Evolutionary conservation across 2,113 vertebrate genomes (phyloP).

Genomic region (Salminus brasiliensis): DNA sequence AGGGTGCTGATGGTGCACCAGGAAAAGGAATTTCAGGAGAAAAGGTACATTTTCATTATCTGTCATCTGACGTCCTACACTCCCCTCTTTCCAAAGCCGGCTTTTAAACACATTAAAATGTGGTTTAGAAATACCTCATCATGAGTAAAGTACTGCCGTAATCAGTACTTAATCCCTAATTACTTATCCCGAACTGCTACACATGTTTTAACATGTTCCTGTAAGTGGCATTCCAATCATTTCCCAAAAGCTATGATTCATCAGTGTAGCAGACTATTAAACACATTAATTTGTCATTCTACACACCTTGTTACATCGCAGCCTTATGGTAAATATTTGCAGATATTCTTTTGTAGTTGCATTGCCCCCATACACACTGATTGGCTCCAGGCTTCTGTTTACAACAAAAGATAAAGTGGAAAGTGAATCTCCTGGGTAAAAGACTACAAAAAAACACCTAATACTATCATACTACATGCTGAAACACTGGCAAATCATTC

Average conservation of each 20-base stretch:
- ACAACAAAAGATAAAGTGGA: too few relatives aligned
- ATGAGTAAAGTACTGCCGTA: too few relatives aligned
- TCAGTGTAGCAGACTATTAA: neutral
- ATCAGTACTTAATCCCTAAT: too few relatives aligned
- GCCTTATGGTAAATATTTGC: neutral
- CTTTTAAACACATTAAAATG: too few relatives aligned
- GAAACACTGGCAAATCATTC: too few relatives aligned
- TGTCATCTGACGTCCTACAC: neutral
- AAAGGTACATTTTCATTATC: slow-evolving; percentile 61
- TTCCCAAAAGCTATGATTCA: neutral
- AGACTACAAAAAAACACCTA: too few relatives aligned
- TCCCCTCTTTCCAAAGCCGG: too few relatives aligned
- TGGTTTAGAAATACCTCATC: neutral
- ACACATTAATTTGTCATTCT: neutral
- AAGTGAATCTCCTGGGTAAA: too few relatives aligned
- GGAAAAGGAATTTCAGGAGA: slow-evolving; percentile 74
- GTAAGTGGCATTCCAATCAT: neutral
- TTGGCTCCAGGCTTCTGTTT: too few relatives aligned
- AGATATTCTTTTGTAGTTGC: neutral
- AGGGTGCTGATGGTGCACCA: slow-evolving; percentile 65
- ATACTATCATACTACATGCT: too few relatives aligned
- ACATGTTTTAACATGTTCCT: neutral
- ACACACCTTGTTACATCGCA: neutral
- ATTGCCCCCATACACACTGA: too few relatives aligned
- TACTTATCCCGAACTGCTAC: too few relatives aligned